Percentiles rank a stretch among this genome's conserved stretches.
phyloP scores from a whole-genome alignment of 1,140 invertebrate genomes.

The Aphelenchoides fujianensis region DNA sequence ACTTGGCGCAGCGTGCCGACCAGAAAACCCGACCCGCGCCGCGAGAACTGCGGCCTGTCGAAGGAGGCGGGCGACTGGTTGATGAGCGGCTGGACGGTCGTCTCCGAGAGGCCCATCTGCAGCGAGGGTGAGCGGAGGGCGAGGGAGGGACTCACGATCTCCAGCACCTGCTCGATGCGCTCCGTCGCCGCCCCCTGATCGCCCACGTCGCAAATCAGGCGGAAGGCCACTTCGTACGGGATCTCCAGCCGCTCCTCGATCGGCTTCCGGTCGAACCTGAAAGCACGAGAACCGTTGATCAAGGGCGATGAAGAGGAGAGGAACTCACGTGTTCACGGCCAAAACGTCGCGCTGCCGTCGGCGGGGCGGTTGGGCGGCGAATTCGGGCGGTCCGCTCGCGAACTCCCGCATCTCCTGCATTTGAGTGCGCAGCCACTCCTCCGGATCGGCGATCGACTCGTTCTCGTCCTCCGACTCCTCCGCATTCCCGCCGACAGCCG shows the following conservation, averaged over 20 bases:
- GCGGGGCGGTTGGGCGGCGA: neutral
- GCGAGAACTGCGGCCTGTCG: neutral
- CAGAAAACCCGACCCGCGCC: conserved; percentile 8
- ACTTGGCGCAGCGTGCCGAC: neutral
- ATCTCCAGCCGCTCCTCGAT: conserved; percentile 7
- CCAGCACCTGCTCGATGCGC: neutral
- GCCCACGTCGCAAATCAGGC: neutral
- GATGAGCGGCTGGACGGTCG: conserved; percentile 5
- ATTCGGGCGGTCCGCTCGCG: neutral
- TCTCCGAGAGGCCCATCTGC: neutral
- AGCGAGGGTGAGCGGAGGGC: too few relatives aligned
- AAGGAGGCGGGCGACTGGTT: conserved; percentile 6
- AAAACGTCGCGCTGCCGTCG: conserved; percentile 19
- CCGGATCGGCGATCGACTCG: neutral
- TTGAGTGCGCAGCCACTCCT: neutral
- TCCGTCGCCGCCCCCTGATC: conserved; percentile 1
- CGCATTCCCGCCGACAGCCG: too few relatives aligned
- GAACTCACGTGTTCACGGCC: conserved; percentile 13
- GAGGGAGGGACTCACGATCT: too few relatives aligned
- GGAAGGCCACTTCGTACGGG: conserved; percentile 16
- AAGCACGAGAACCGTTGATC: neutral
- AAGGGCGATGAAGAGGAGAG: neutral
- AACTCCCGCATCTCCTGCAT: neutral
- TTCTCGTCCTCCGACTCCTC: neutral
- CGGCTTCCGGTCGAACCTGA: conserved; percentile 12